Evolutionary conservation across 2,113 vertebrate species (phyloP).

Genomic region (Tupaia tana): DNA sequence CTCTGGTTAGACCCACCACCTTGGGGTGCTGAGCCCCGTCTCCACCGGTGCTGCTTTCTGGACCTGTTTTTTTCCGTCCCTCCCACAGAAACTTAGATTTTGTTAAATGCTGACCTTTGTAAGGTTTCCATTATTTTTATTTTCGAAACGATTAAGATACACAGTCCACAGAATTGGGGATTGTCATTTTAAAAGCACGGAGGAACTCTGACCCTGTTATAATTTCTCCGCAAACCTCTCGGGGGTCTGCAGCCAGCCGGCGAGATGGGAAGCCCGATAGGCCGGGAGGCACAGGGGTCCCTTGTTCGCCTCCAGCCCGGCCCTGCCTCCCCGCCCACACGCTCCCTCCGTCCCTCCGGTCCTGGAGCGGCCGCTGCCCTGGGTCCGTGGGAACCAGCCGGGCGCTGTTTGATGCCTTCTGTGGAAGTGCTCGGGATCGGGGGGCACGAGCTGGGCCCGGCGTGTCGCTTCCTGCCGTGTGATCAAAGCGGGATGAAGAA

Average conservation of each 20-base stretch:
- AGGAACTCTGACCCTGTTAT: conserved; percentile 59
- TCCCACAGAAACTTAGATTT: conserved; percentile 40
- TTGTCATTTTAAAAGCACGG: conserved; percentile 53
- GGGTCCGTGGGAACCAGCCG: conserved; percentile 83
- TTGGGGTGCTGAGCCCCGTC: background rate
- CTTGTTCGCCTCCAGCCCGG: conserved; percentile 70
- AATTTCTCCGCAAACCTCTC: conserved; percentile 64
- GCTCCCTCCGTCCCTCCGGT: conserved; percentile 73
- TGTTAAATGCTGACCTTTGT: conserved; percentile 61
- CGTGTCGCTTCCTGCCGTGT: conserved; percentile 77
- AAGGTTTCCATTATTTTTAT: conserved; percentile 58
- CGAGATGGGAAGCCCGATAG: conserved; percentile 82
- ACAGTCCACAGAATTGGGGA: conserved; percentile 61
- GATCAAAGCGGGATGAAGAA: conserved; percentile 76
- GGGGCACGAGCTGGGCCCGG: conserved; percentile 59
- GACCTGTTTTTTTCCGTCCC: background rate
- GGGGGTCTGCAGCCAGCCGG: conserved; percentile 63
- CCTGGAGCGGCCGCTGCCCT: conserved; percentile 75
- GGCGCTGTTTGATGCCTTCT: conserved; percentile 82
- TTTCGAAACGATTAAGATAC: conserved; percentile 64
- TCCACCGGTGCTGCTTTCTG: background rate
- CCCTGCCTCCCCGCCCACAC: conserved; percentile 77
- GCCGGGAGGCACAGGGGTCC: conserved; percentile 70
- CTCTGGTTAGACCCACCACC: background rate
- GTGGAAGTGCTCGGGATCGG: conserved; percentile 62